Evolutionary conservation across 1,140 invertebrate species (phyloP), one percentile per base, ranked within the genome.

Genomic region (Drosophila ananassae): DNA sequence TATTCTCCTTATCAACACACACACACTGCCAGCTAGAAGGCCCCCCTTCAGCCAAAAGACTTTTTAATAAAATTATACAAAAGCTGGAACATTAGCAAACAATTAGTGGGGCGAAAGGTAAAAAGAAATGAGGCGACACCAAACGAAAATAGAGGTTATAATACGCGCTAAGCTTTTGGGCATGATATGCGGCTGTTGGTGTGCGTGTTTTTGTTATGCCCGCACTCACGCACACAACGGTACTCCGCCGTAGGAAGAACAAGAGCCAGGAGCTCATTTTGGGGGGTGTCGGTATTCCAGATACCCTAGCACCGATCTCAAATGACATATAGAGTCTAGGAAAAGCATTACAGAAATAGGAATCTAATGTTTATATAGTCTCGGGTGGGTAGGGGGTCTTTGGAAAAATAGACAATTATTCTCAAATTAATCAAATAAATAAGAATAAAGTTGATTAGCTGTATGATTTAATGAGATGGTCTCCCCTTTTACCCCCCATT

Each of bases 121-220:
- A 51, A 51, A 77, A 77, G 55, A 80, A 85, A 48, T 74, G 57
- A 71, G 71, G 71, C 41, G 52, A 85, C 55, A 82, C 57, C 54
- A 87, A 63, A 76, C 34, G 66, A 77, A 87, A 89, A 82, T 87
- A 87, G 78, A 87, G 82, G 82, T 87, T 89, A 87, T 87, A 87
- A 89, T 79, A 77, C 82, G 75, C 78, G 78, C 78, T 87, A 87
- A 85, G 78, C 78, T 85, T 85, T 87, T 76, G 67, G 69, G 77
- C 78, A 85, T 85, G 82, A 87, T 78, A 82, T 44, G 81, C 63
- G 73, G 57, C 46, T 58, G 68, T 60, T 47, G 52, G 73, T 85
- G 74, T 84, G 53, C 30, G 71, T 71, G 54, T 73, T 74, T 75
- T 76, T 76, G 73, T 76, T 76, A 87, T 71, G 68, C 62, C 62